Percentiles rank a stretch among this genome's conserved stretches.
Conservation (phyloP, 2,888 invertebrate genomes). For the Clitarchus hookeri region DNA sequence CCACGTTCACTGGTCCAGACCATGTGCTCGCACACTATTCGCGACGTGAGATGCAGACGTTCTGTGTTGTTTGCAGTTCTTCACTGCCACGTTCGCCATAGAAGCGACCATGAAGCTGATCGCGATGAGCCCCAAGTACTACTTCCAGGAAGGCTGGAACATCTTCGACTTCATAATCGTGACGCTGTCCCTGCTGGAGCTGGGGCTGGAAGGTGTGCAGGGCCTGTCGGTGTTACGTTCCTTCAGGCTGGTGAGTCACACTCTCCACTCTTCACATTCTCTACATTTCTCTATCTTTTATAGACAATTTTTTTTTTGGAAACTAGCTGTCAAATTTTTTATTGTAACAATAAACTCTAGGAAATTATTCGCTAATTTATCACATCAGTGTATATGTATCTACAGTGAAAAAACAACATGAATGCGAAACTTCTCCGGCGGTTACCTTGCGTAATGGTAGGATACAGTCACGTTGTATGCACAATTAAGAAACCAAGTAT, state of each 20-base stretch:
- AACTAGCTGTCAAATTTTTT: too few relatives aligned
- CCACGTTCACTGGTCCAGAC: too few relatives aligned
- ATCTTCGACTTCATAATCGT: slow-evolving; percentile 99
- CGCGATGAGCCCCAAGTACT: slow-evolving; percentile 96
- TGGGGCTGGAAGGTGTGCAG: slow-evolving; percentile 91
- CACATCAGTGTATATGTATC: too few relatives aligned
- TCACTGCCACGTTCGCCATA: slow-evolving; percentile 95
- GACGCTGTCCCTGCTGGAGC: slow-evolving; percentile 90
- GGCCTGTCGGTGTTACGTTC: slow-evolving; percentile 96
- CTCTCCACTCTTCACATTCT: slow-evolving; percentile 29
- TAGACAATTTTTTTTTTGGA: background rate
- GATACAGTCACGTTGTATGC: too few relatives aligned
- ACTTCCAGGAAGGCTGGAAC: slow-evolving; percentile 99
- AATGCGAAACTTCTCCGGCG: too few relatives aligned
- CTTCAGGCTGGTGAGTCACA: slow-evolving; percentile 89
- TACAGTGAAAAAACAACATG: too few relatives aligned
- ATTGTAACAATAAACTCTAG: background rate
- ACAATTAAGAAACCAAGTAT: too few relatives aligned
- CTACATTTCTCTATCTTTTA: slow-evolving; percentile 20
- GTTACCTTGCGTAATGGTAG: too few relatives aligned
- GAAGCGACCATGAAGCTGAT: slow-evolving; percentile 93
- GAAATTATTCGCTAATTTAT: background rate
- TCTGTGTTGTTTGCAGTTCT: slow-evolving; percentile 71
- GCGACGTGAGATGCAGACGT: too few relatives aligned
- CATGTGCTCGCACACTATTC: too few relatives aligned